Conservation (phyloP, 1,140 invertebrate species). For the Hyles vespertilio region DNA sequence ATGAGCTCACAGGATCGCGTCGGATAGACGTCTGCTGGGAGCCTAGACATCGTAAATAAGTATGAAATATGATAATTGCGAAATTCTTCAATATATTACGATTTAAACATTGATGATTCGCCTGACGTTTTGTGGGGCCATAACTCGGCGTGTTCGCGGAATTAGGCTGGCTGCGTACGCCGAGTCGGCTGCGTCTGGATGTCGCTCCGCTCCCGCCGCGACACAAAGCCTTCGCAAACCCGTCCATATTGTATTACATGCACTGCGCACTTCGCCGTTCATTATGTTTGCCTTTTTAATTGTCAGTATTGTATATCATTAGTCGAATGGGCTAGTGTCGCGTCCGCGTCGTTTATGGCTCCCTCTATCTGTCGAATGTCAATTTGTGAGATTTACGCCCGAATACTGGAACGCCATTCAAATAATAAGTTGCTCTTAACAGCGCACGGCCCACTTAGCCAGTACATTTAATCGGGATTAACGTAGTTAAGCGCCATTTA, state of each 20-base stretch:
- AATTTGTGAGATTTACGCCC: background rate
- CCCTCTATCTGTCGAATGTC: background rate
- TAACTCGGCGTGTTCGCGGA: slow-evolving; percentile 62
- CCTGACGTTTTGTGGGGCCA: slow-evolving; percentile 67
- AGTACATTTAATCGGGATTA: too few relatives aligned
- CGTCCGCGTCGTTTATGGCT: too few relatives aligned
- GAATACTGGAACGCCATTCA: too few relatives aligned
- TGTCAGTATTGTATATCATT: slow-evolving; percentile 21
- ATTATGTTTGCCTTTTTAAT: slow-evolving; percentile 33
- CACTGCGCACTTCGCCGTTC: slow-evolving; percentile 14
- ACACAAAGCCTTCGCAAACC: slow-evolving; percentile 15
- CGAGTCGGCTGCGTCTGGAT: background rate
- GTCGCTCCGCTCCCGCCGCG: slow-evolving; percentile 4
- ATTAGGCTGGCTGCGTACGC: slow-evolving; percentile 13
- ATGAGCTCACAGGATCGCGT: slow-evolving; percentile 52
- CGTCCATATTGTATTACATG: slow-evolving; percentile 26
- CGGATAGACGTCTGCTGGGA: slow-evolving; percentile 60
- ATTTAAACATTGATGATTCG: slow-evolving; percentile 73
- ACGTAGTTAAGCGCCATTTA: too few relatives aligned
- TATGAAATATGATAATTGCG: slow-evolving; percentile 75
- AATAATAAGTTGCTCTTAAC: too few relatives aligned
- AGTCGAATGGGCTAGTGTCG: slow-evolving; percentile 1
- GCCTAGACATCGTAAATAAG: slow-evolving; percentile 73
- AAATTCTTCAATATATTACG: slow-evolving; percentile 75
- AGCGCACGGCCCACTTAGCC: too few relatives aligned